phyloP scores from a whole-genome alignment of 2,113 vertebrate species.

The Miniopterus natalensis region DNA sequence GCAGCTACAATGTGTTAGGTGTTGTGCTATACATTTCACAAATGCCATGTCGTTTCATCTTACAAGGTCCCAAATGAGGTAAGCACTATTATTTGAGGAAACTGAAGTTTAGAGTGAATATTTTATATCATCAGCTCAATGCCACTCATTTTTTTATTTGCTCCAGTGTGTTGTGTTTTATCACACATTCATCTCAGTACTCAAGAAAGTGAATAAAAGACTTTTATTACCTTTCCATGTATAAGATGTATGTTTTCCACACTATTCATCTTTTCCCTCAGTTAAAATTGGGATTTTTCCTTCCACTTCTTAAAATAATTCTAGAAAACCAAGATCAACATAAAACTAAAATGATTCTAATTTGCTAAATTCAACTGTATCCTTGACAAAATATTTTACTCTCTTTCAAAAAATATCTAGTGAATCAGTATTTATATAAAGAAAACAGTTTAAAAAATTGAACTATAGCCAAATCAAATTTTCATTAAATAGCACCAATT shows the following conservation, averaged over 20 bases:
- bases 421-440: neutral
- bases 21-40: neutral
- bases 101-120: neutral
- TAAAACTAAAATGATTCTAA: neutral
- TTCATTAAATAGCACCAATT: neutral
- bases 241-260: neutral
- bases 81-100: neutral
- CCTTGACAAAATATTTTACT: constrained; percentile 4
- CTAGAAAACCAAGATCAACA: neutral
- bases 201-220: neutral
- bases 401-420: neutral
- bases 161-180: neutral
- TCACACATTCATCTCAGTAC: neutral
- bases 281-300: neutral
- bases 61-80: neutral
- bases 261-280: neutral
- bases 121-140: neutral
- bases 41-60: neutral
- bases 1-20: neutral
- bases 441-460: neutral
- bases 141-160: neutral
- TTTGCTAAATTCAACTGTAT: neutral
- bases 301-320: neutral
- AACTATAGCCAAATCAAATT: neutral
- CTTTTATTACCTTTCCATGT: neutral